These are phyloP conservation scores for Pollenia amentaria DNA, from an alignment of 2,888 invertebrate species.

Conservation along the genomic window DNA sequence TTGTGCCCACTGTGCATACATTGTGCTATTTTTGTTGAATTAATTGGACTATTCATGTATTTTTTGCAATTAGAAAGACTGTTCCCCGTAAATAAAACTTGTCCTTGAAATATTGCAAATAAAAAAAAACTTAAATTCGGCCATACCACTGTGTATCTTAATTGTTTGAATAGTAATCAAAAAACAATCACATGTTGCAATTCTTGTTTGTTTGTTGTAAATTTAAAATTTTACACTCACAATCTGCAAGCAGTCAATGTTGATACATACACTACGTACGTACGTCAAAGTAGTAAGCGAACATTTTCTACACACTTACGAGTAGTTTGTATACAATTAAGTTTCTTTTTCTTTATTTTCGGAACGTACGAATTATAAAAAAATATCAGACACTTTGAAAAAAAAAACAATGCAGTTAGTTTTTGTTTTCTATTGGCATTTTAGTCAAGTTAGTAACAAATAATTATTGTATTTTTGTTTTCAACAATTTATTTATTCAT, in stretches of 20 bases:
- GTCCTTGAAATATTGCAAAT: constrained; percentile 47
- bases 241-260: background rate
- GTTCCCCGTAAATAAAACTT: constrained; percentile 15
- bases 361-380: constrained; percentile 19
- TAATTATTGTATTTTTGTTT: constrained; percentile 62
- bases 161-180: constrained; percentile 67
- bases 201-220: constrained; percentile 56
- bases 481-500: constrained; percentile 57
- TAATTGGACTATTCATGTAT: constrained; percentile 1
- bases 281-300: constrained; percentile 16
- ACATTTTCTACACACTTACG: constrained; percentile 47
- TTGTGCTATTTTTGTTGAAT: background rate
- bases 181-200: constrained; percentile 75
- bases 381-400: constrained; percentile 1
- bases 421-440: constrained; percentile 73
- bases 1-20: background rate
- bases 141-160: constrained; percentile 49
- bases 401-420: constrained; percentile 22
- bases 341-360: constrained; percentile 25
- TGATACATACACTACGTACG: background rate
- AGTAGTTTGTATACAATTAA: constrained; percentile 51
- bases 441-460: constrained; percentile 75
- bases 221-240: constrained; percentile 58
- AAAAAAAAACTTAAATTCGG: constrained; percentile 19
- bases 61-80: constrained; percentile 47